Evolutionary conservation across 1,140 invertebrate species (phyloP).

Genomic region (Lethocerus indicus): DNA sequence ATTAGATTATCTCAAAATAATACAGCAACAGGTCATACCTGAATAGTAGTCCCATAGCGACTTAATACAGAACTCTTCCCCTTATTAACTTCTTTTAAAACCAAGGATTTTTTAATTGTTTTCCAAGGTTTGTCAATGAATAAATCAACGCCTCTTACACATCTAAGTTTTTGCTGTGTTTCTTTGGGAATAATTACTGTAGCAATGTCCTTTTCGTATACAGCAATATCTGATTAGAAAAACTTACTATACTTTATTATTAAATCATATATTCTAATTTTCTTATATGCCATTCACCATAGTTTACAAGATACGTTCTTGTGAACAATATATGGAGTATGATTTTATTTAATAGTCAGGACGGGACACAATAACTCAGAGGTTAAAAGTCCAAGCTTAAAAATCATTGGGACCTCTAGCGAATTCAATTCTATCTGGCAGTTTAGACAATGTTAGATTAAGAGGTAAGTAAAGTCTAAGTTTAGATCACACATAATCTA

Average conservation of each 20-base stretch:
- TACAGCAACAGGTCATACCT: conserved; percentile 7
- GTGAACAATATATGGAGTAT: background rate
- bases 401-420: too few relatives aligned
- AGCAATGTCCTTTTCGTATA: conserved; percentile 6
- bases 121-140: conserved; percentile 58
- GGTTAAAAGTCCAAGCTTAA: too few relatives aligned
- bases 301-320: background rate
- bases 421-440: too few relatives aligned
- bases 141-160: conserved; percentile 33
- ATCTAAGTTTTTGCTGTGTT: conserved; percentile 30
- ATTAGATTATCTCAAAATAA: background rate
- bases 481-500: too few relatives aligned
- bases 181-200: conserved; percentile 1
- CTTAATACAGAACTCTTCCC: conserved; percentile 36
- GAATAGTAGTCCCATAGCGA: conserved; percentile 29
- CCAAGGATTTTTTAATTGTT: conserved; percentile 28
- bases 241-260: too few relatives aligned
- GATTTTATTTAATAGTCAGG: background rate
- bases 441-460: too few relatives aligned
- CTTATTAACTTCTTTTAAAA: conserved; percentile 24
- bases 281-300: background rate
- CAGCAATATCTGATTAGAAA: background rate
- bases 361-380: too few relatives aligned
- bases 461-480: too few relatives aligned
- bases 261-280: background rate